Percentiles rank a stretch among this genome's conserved stretches.
phyloP scores from a whole-genome alignment of 1,140 invertebrate genomes.

The Venturia canescens region DNA sequence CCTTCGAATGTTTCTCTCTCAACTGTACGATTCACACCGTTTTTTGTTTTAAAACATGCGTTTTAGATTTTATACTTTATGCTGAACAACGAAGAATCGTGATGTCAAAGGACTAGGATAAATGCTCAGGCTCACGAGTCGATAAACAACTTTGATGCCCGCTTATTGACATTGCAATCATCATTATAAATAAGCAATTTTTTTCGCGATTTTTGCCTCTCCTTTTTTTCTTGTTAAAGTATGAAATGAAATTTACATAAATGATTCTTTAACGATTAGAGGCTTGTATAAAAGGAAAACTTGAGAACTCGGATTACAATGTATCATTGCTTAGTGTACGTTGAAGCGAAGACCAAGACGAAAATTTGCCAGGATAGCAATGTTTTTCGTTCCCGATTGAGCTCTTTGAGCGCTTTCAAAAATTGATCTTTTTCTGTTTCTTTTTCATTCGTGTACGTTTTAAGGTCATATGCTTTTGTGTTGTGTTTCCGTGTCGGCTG shows the following conservation, averaged over 20 bases:
- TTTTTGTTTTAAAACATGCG: conserved; percentile 28
- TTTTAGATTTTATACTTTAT: conserved; percentile 1
- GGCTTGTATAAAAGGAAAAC: conserved; percentile 8
- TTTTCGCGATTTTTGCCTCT: not conserved
- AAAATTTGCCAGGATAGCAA: not conserved
- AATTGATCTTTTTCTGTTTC: conserved; percentile 44
- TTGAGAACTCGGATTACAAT: not conserved
- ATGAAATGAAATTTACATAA: not conserved
- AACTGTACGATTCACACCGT: conserved; percentile 29
- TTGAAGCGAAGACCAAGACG: conserved; percentile 15
- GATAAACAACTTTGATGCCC: not conserved
- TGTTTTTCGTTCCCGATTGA: not conserved
- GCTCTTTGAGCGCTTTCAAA: conserved; percentile 12
- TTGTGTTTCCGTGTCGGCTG: conserved; percentile 51
- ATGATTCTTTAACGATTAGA: not conserved
- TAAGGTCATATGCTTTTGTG: not conserved
- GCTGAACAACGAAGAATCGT: conserved; percentile 17
- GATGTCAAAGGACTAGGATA: conserved; percentile 49
- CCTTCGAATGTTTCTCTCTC: conserved; percentile 6
- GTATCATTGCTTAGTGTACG: conserved; percentile 3
- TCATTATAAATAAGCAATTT: not conserved
- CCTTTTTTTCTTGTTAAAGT: conserved; percentile 20
- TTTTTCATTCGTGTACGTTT: conserved; percentile 41
- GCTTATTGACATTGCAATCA: not conserved
- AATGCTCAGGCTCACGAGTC: conserved; percentile 39